Evolutionary conservation across 2,888 invertebrate species (phyloP).

Genomic region (Machimus atricapillus): DNA sequence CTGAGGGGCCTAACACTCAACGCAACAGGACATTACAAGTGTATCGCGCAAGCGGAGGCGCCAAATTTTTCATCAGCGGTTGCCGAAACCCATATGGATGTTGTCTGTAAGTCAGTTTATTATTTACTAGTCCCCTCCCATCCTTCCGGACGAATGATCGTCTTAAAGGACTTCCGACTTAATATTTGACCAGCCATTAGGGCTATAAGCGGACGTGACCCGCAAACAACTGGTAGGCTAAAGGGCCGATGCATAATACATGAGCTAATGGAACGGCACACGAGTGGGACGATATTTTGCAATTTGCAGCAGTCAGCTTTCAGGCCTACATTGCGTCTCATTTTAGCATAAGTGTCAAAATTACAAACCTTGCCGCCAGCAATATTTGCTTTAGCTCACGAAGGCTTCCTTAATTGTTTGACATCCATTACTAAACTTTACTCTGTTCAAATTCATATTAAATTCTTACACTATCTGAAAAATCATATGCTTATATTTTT

Average conservation of each 20-base stretch:
- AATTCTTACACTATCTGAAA: no score
- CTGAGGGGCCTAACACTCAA: conserved; percentile 73
- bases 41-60: conserved; percentile 81
- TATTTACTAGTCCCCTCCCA: background rate
- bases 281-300: background rate
- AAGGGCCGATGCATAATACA: background rate
- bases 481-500: no score
- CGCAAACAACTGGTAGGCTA: background rate
- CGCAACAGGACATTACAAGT: conserved; percentile 75
- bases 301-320: background rate
- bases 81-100: conserved; percentile 79
- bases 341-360: background rate
- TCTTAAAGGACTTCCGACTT: background rate
- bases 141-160: background rate
- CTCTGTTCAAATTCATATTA: background rate
- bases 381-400: background rate
- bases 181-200: background rate
- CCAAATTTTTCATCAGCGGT: conserved; percentile 79
- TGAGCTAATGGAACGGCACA: background rate
- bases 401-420: background rate
- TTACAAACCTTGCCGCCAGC: background rate
- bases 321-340: background rate
- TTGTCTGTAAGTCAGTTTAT: conserved; percentile 73
- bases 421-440: background rate
- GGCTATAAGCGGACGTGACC: background rate